Evolutionary conservation across 2,888 invertebrate genomes (phyloP).

Genomic region (Plebejus argus): DNA sequence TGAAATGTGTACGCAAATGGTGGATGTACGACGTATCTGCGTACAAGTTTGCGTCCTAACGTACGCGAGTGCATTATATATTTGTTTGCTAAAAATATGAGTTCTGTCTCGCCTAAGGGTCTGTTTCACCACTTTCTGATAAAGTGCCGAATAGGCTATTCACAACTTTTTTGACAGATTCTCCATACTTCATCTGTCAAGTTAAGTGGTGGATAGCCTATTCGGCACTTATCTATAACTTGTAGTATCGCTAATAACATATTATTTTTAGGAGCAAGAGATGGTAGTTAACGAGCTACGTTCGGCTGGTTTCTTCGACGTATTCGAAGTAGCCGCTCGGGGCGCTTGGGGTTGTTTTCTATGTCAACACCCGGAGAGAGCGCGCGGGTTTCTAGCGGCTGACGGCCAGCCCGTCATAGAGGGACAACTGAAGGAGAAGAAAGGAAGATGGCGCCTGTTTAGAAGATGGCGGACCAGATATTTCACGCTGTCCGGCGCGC

Average conservation of each 20-base stretch:
- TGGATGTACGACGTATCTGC: not conserved
- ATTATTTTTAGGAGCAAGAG: constrained; percentile 87
- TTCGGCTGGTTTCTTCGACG: constrained; percentile 94
- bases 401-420: constrained; percentile 94
- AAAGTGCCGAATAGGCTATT: too few species aligned
- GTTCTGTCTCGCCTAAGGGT: too few species aligned
- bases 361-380: constrained; percentile 95
- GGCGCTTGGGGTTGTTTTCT: constrained; percentile 94
- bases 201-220: too few species aligned
- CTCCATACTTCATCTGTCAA: not conserved
- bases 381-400: constrained; percentile 89
- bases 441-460: constrained; percentile 94
- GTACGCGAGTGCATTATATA: not conserved
- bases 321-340: constrained; percentile 87
- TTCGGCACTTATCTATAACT: too few species aligned
- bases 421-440: constrained; percentile 94
- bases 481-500: constrained; percentile 95
- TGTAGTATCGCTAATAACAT: not conserved
- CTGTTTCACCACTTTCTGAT: too few species aligned
- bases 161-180: too few species aligned
- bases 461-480: constrained; percentile 95
- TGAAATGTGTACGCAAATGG: not conserved
- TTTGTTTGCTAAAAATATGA: not conserved
- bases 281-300: constrained; percentile 91
- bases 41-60: not conserved